phyloP scores from a whole-genome alignment of 53 echinoderm and acorn worm genomes.

The Holothuria leucospilota region DNA sequence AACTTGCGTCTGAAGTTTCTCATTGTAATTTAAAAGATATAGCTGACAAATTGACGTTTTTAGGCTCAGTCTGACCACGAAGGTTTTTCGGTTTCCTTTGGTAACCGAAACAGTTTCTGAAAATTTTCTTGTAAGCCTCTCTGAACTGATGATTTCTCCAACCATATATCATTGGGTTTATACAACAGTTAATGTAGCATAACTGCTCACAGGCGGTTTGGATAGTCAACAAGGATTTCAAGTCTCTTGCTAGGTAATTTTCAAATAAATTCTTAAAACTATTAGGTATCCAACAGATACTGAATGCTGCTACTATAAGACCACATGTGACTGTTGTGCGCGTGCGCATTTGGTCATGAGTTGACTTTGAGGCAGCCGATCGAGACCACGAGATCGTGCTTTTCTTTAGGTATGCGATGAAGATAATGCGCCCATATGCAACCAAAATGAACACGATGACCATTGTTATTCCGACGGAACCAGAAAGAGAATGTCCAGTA shows the following conservation, averaged over 20 bases:
- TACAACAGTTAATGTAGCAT: background rate
- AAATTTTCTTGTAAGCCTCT: background rate
- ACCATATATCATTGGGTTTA: constrained; percentile 9
- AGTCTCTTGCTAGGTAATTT: background rate
- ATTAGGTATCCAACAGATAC: background rate
- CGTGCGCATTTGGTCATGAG: constrained; percentile 6
- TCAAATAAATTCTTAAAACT: background rate
- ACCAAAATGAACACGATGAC: background rate
- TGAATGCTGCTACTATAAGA: background rate
- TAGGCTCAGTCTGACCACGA: too few relatives aligned
- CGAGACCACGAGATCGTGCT: too few relatives aligned
- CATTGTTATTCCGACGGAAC: background rate
- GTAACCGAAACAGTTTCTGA: background rate
- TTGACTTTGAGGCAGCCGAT: background rate
- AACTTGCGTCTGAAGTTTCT: too few relatives aligned
- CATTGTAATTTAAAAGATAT: too few relatives aligned
- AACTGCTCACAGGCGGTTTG: constrained; percentile 3
- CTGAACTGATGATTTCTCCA: constrained; percentile 8
- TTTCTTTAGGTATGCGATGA: background rate
- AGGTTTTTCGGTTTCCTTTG: too few relatives aligned
- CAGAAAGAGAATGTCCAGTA: background rate
- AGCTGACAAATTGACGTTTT: too few relatives aligned
- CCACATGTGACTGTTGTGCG: background rate
- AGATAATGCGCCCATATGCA: constrained; percentile 9
- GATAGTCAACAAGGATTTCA: background rate